Evolutionary conservation across 2,113 vertebrate species (phyloP).

Genomic region (Callionymus lyra): DNA sequence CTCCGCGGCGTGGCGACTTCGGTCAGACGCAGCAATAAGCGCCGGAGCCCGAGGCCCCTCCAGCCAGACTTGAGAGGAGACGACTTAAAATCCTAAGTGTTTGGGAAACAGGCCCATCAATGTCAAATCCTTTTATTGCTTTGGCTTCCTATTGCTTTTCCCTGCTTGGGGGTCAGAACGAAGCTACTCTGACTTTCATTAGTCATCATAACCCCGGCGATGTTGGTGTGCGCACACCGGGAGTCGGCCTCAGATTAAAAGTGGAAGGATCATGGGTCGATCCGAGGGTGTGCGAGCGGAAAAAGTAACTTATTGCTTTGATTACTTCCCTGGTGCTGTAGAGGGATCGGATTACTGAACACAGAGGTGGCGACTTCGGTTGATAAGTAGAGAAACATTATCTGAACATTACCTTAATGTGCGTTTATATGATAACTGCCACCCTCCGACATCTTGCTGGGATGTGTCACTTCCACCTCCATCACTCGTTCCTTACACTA

Average conservation of each 20-base stretch:
- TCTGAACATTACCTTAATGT: too few relatives aligned
- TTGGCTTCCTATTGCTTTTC: conserved; percentile 64
- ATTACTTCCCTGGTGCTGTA: too few relatives aligned
- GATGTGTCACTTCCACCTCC: too few relatives aligned
- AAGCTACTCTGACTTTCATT: conserved; percentile 45
- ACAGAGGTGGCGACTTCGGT: too few relatives aligned
- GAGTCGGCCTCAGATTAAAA: conserved; percentile 16
- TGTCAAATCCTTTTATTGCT: conserved; percentile 63
- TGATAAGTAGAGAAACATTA: too few relatives aligned
- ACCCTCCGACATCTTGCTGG: too few relatives aligned
- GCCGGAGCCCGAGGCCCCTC: conserved; percentile 39
- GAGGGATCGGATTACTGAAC: too few relatives aligned
- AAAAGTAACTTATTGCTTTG: conserved; percentile 3
- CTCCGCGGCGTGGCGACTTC: conserved; percentile 45
- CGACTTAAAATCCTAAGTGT: conserved; percentile 53
- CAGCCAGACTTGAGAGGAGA: conserved; percentile 50
- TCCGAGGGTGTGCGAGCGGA: conserved; percentile 15
- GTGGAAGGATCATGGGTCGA: conserved; percentile 19
- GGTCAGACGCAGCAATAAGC: conserved; percentile 57
- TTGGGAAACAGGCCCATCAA: conserved; percentile 62
- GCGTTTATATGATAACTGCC: too few relatives aligned
- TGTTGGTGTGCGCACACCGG: conserved; percentile 20
- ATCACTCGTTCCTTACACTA: too few relatives aligned
- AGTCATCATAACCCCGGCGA: conserved; percentile 48
- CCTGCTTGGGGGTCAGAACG: conserved; percentile 43